A percentile compares a stretch with the other conserved stretches of the same genome.
Evolutionary conservation across 2,113 vertebrate species (phyloP).

Genomic region (Gymnocephalus cernua): DNA sequence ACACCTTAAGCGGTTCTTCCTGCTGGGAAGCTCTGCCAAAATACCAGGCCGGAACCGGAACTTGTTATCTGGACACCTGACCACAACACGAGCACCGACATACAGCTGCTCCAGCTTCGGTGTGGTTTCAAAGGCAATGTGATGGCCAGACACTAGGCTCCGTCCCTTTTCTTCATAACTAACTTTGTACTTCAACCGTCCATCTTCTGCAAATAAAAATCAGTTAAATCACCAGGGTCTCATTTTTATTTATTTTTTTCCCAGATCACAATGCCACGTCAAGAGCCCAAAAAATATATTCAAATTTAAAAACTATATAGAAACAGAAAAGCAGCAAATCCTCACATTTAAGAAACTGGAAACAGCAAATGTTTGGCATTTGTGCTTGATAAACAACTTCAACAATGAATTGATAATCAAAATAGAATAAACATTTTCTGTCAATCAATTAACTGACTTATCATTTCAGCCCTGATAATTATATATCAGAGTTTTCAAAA

Average conservation of each 20-base stretch:
- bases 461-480: background rate
- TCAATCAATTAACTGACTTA: background rate
- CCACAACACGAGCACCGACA: constrained; percentile 92
- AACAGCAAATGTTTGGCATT: too few relatives aligned
- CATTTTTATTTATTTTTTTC: background rate
- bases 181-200: constrained; percentile 89
- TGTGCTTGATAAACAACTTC: too few relatives aligned
- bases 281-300: too few relatives aligned
- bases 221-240: background rate
- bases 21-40: constrained; percentile 91
- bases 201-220: constrained; percentile 80
- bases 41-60: constrained; percentile 88
- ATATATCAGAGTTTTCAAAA: background rate
- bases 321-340: too few relatives aligned
- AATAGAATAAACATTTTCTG: background rate
- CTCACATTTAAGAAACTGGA: too few relatives aligned
- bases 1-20: constrained; percentile 92
- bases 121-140: constrained; percentile 89
- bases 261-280: too few relatives aligned
- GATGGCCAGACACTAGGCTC: constrained; percentile 92
- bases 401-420: too few relatives aligned
- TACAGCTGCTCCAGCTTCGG: constrained; percentile 85
- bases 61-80: constrained; percentile 88
- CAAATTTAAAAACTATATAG: too few relatives aligned
- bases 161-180: constrained; percentile 92